Evolutionary conservation across 2,888 invertebrate genomes (phyloP).

Genomic region (Meghimatium bilineatum): DNA sequence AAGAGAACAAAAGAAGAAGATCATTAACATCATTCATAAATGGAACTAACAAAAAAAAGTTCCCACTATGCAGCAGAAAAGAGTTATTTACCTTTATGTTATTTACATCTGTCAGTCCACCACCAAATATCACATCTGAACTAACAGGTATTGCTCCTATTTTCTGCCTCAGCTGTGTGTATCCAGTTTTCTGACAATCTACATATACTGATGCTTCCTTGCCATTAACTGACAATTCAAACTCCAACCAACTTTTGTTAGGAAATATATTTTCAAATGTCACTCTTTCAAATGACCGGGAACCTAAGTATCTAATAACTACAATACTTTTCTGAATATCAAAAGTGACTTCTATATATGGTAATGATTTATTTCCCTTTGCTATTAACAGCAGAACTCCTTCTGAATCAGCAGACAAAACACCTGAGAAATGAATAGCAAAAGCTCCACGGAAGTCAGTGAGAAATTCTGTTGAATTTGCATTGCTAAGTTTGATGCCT

Average conservation of each 20-base stretch:
- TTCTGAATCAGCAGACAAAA: constrained; percentile 39
- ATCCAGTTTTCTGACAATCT: constrained; percentile 57
- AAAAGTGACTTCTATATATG: constrained; percentile 61
- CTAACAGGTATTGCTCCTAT: constrained; percentile 56
- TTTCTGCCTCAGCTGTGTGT: constrained; percentile 57
- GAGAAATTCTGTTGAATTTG: constrained; percentile 54
- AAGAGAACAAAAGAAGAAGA: no score
- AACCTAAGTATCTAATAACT: constrained; percentile 66
- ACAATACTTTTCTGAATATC: constrained; percentile 59
- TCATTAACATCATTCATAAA: not conserved
- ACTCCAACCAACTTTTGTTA: constrained; percentile 56
- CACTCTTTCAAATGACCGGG: constrained; percentile 65
- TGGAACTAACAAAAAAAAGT: no score
- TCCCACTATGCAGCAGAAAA: no score
- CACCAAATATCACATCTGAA: constrained; percentile 58
- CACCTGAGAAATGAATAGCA: constrained; percentile 55
- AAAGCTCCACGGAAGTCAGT: constrained; percentile 58
- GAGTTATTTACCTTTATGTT: constrained; percentile 56
- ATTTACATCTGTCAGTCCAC: constrained; percentile 52
- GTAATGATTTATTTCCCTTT: constrained; percentile 58
- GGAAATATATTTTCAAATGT: constrained; percentile 56
- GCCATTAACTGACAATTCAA: constrained; percentile 58
- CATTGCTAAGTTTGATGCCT: constrained; percentile 53
- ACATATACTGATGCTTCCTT: constrained; percentile 57
- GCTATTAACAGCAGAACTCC: constrained; percentile 62